phyloP scores from a whole-genome alignment of 2,113 vertebrate species.

The Onychostoma macrolepis region DNA sequence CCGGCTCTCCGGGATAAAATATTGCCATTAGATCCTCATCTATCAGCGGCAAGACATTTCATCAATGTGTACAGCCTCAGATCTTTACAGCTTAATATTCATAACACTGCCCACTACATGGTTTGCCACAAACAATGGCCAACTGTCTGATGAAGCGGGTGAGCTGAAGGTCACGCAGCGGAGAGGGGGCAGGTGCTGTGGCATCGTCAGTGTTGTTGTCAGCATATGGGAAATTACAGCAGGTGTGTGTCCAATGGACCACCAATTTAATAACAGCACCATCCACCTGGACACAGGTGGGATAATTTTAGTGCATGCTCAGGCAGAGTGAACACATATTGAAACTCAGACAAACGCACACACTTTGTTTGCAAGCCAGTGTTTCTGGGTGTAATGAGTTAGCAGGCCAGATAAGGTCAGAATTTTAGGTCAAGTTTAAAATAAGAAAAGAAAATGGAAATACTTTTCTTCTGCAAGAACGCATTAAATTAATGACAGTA shows the following conservation, averaged over 20 bases:
- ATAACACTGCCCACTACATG: neutral
- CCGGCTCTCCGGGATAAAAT: neutral
- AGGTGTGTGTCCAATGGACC: conserved; percentile 28
- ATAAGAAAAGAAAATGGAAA: neutral
- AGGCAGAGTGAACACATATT: neutral
- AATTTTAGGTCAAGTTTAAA: neutral
- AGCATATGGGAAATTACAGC: conserved; percentile 41
- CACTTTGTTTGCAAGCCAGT: neutral
- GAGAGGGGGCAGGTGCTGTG: neutral
- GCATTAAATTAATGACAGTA: neutral
- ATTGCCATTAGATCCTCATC: conserved; percentile 22
- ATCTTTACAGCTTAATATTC: conserved; percentile 20
- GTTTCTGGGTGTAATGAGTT: conserved; percentile 30
- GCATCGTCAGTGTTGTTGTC: conserved; percentile 6
- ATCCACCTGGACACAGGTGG: conserved; percentile 6
- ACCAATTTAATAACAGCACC: neutral
- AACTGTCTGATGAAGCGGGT: conserved; percentile 29
- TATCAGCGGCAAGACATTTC: conserved; percentile 7
- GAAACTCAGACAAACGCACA: neutral
- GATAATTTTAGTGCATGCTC: conserved; percentile 27
- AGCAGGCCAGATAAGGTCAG: neutral
- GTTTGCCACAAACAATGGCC: neutral
- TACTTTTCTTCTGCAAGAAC: neutral
- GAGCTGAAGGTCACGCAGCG: conserved; percentile 28
- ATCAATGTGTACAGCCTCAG: neutral